Percentiles rank a stretch among this genome's conserved stretches.
Evolutionary conservation across 2,888 invertebrate genomes (phyloP).

Genomic region (Mantis religiosa): DNA sequence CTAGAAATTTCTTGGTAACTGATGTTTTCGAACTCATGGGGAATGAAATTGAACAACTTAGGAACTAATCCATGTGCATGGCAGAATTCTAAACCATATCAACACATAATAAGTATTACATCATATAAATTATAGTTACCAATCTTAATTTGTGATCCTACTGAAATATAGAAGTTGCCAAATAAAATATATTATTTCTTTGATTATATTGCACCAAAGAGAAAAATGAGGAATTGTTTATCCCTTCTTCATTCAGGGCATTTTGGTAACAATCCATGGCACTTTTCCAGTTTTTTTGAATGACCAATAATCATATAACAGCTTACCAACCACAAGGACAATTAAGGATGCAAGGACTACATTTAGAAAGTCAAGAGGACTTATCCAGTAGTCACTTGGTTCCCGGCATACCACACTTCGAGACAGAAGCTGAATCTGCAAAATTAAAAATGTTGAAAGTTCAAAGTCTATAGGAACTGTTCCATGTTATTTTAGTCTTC

Average conservation of each 20-base stretch:
- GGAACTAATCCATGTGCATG: neutral
- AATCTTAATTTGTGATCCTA: neutral
- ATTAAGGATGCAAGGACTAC: slow-evolving; percentile 64
- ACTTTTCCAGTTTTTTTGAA: slow-evolving; percentile 75
- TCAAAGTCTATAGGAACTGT: no score
- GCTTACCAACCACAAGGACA: slow-evolving; percentile 65
- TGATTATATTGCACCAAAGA: neutral
- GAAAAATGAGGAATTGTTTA: neutral
- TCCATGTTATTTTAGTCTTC: no score
- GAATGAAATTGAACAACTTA: neutral
- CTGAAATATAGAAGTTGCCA: neutral
- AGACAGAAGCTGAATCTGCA: slow-evolving; percentile 64
- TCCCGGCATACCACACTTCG: slow-evolving; percentile 65
- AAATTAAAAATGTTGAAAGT: slow-evolving; percentile 33
- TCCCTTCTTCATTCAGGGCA: slow-evolving; percentile 52
- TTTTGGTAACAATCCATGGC: slow-evolving; percentile 78
- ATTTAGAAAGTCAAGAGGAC: slow-evolving; percentile 70
- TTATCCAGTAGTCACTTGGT: slow-evolving; percentile 53
- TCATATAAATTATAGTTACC: neutral
- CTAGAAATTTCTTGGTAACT: neutral
- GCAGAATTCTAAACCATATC: neutral
- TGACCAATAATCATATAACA: slow-evolving; percentile 75
- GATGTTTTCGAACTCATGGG: neutral
- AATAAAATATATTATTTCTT: neutral
- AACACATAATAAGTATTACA: neutral